Base-by-base conservation (phyloP, 2,797 vertebrate genomes). In the Phataginus tricuspis region DNA sequence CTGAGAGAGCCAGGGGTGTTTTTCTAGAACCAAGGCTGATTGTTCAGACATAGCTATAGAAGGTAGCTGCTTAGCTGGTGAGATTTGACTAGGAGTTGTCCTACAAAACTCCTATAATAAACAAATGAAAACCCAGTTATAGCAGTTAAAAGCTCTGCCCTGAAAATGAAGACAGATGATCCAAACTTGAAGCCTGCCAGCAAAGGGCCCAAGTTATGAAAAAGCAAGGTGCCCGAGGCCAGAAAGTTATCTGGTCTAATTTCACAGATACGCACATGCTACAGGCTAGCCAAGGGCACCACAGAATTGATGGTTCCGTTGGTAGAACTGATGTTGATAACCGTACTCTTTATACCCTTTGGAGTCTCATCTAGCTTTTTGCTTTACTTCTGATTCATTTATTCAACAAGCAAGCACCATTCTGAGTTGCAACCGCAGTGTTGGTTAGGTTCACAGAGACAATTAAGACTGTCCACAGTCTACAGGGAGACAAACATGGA, bases 221-320 rank as follows among this genome's bases (percentile, higher is more conserved):
- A 25, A 75, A 75, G 29, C 34, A 29, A 31, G 39, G 4, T 25
- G 4, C 3, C 71, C 63, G 49, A 66, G 39, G 15, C 42, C 49
- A 63, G 49, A 91, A 91, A n/a, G 39, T 29, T 11, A 66, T 78
- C 85, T 69, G 59, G 4, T 80, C 79, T 57, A 45, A 55, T 64
- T 18, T 88, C 25, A 71, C 37, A 84, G 15, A 25, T 27, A 13
- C 0, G 16, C 29, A 74, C 37, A 49, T 2, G 1, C n/a, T 19
- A 0, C 31, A 14, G 7, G 29, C 37, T 16, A 51, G 21, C n/a
- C 53, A 5, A 23, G 25, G 11, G 27, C n/a, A 0, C 23, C 0
- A 31, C 3, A 49, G 75, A 39, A 79, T 2, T 6, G 59, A 18
- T 3, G n/a, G 16, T 3, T 18, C 25, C 6, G 3, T 21, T 14